Percentiles rank a stretch among this genome's conserved stretches.
Evolutionary conservation across 1,140 invertebrate genomes (phyloP).

Genomic region (Rhyacophila brunnea): DNA sequence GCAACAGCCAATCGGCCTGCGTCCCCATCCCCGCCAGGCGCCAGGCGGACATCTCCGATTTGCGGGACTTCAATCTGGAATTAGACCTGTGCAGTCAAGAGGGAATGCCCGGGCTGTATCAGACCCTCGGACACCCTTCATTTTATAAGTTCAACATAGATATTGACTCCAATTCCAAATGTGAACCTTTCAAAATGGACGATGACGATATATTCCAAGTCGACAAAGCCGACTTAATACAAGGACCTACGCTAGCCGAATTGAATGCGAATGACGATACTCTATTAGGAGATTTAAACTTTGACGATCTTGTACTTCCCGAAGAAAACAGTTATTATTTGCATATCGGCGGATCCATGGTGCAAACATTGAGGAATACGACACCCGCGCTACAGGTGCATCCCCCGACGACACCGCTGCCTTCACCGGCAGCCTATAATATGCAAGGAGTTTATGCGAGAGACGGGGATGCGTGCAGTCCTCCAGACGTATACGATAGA

Average conservation of each 20-base stretch:
- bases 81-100: slow-evolving; percentile 54
- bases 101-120: slow-evolving; percentile 44
- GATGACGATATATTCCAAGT: slow-evolving; percentile 89
- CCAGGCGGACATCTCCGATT: slow-evolving; percentile 39
- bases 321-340: slow-evolving; percentile 60
- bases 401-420: slow-evolving; percentile 47
- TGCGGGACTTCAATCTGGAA: slow-evolving; percentile 54
- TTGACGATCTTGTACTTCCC: slow-evolving; percentile 78
- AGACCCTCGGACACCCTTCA: slow-evolving; percentile 48
- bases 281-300: slow-evolving; percentile 77
- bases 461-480: slow-evolving; percentile 39
- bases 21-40: slow-evolving; percentile 59
- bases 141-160: slow-evolving; percentile 50
- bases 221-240: slow-evolving; percentile 80
- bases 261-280: slow-evolving; percentile 84
- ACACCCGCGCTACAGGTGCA: slow-evolving; percentile 43
- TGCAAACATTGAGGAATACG: slow-evolving; percentile 41
- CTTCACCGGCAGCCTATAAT: slow-evolving; percentile 39
- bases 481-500: slow-evolving; percentile 46
- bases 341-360: slow-evolving; percentile 51
- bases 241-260: slow-evolving; percentile 83
- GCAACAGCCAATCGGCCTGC: slow-evolving; percentile 53
- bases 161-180: slow-evolving; percentile 53
- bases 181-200: slow-evolving; percentile 72
- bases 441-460: slow-evolving; percentile 24